Evolutionary conservation across 2,888 invertebrate species (phyloP), one percentile per base, ranked within the genome.

Genomic region (Stratiomys singularior): DNA sequence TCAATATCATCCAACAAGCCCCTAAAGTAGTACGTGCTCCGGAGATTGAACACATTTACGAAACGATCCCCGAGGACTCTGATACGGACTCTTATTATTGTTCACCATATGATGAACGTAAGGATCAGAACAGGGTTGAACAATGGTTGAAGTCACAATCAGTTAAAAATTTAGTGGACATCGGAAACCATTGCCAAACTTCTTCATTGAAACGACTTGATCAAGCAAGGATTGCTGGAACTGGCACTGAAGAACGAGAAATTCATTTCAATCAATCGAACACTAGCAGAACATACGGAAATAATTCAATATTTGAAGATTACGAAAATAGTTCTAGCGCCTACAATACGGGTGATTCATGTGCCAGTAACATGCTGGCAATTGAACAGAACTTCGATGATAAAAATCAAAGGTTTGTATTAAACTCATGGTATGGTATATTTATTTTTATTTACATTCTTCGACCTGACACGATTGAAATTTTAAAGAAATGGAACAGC

Each of bases 301-400:
- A 64, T 15, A 81, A 79, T 58, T 76, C 78, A 9, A 89, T 88
- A 47, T 88, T 88, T 30, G 90, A 90, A 80, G 90, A 90, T 79
- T 89, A 90, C 79, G 91, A 92, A 79, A 89, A 89, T 80, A 91
- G 91, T 66, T 92, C 92, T 46, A 92, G 91, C 85, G 93, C 93
- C 69, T 93, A 93, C 84, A 93, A 93, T 83, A 93, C 93, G 1
- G 92, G 90, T 1, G 93, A 93, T 77, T 93, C 93, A n/a, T 92
- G 92, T 82, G 90, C 93, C 81, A 92, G 92, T 82, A 90, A 89
- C 83, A 89, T 88, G 28, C 83, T 89, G 21, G 89, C 89, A 13
- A 83, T 89, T 78, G 89, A 90, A 81, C 84, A 89, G 30, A 80
- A 78, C 46, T 46, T 30, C 13, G 64, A 79, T 46, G 71, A 76